Base-by-base conservation (phyloP, 2,888 invertebrate genomes). In the Cheilosia vulpina region DNA sequence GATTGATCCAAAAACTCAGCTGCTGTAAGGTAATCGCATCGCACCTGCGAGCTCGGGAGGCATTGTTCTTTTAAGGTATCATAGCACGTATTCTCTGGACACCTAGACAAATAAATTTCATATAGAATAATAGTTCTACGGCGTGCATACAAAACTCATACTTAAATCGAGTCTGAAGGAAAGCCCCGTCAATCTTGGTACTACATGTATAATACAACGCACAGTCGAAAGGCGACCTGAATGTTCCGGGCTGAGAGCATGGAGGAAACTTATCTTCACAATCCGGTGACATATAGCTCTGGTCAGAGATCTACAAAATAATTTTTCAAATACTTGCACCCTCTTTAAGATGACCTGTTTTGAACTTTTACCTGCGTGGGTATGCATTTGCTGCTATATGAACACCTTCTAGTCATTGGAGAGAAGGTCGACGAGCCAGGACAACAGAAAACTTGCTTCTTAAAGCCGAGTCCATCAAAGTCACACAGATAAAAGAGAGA, bases 191-290 rank as follows among this genome's bases (percentile, higher is more conserved):
- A 0, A 87, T 71, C 53, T 90, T 90, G 31, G 89, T 84, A 27
- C 89, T 90, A 83, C 93, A 93, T 0, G 90, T 91, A 78, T 93
- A 93, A 81, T 93, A 93, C 13, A 92, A 75, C 0, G 90, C 89
- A 66, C 93, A 93, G 82, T 93, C 91, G 3, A 88, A 87, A n/a
- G 90, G 90, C 2, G 91, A 92, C 41, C 91, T 88, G 81, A 91
- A 93, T 19, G 89, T 89, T 45, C 93, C 93, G 55, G 90, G 90
- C 57, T 89, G 88, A 4, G 88, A 77, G 87, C 93, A 93, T 2
- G 91, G 89, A 13, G 92, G 92, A 73, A 91, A 93, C 63, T 90
- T 91, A 27, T 88, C 79, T 57, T 90, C 90, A 78, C 89, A 90
- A 63, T 89, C 89, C 45, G 89, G 89, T 3, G 90, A 89, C 38